Evolutionary conservation across 1,140 invertebrate genomes (phyloP), one percentile per base, ranked within the genome.

Genomic region (Andrena cerasifolii): DNA sequence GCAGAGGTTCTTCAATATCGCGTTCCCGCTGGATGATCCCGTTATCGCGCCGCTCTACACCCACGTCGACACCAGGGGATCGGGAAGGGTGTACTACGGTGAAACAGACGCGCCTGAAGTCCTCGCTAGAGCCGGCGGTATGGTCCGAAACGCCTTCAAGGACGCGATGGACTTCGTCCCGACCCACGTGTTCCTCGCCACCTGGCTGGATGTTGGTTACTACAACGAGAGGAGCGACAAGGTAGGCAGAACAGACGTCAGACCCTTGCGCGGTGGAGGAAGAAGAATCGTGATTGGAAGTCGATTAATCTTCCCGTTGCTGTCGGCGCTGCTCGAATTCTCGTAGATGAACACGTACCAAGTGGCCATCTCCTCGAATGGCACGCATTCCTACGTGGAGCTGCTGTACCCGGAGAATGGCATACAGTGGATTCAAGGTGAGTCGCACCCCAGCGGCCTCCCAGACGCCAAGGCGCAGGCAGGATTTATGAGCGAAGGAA

Each of bases 381-480:
- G 96, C 0, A 94, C 93, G 0, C 95, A 98, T 65, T 96, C 96
- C 12, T 99, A 96, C 88, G 96, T 95, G 0, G 95, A 98, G 85
- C 95, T 99, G 83, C 91, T 98, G 49, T 99, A 99, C 90, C 95
- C 97, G 2, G 95, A 97, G 78, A 94, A 95, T 83, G 97, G 98
- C 0, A 96, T 99, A 51, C 95, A 98, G 88, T 99, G 98, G 98
- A 95, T 98, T 53, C 96, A 97, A 90, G 96, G 95, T 54, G 94
- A 94, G 71, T 93, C 94, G 5, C 94, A 94, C 45, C 91, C 93
- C 43, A 94, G 94, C 72, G 95, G 95, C 28, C 82, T 96, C 5
- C 96, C 96, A 2, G 97, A 99, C 89, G 97, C 97, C 0, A 95
- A 96, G 79, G 98, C 97, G 18, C 98, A 99, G 92, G 97, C 96